A percentile compares a stretch with the other conserved stretches of the same genome.
These are phyloP conservation scores for Brienomyrus brachyistius DNA, from an alignment of 2,113 vertebrate species.

Conservation along the genomic window DNA sequence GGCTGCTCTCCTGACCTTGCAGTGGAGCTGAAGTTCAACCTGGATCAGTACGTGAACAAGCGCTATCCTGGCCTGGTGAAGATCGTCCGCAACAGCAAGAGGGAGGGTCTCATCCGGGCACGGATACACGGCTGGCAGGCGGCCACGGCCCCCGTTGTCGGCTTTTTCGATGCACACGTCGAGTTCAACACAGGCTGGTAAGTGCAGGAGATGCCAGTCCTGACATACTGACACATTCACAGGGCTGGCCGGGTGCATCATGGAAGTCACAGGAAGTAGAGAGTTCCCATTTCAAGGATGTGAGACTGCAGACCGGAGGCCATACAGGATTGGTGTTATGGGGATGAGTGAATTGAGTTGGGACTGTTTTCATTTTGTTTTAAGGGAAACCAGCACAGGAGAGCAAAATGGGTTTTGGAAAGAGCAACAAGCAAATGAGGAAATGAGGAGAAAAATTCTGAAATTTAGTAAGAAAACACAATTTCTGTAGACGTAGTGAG, in stretches of 20 bases:
- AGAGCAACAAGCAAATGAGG: background rate
- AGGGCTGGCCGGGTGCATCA: background rate
- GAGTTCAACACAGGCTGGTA: conserved; percentile 95
- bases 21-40: conserved; percentile 89
- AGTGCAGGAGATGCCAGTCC: conserved; percentile 45
- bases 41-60: conserved; percentile 90
- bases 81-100: conserved; percentile 82
- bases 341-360: background rate
- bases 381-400: background rate
- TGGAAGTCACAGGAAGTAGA: background rate
- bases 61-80: conserved; percentile 92
- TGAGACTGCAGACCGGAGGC: background rate
- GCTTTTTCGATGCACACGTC: conserved; percentile 95
- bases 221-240: background rate
- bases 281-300: background rate
- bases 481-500: background rate
- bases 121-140: conserved; percentile 93
- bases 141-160: conserved; percentile 78
- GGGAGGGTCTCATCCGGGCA: conserved; percentile 92
- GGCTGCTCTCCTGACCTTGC: conserved; percentile 30
- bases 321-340: background rate
- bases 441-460: background rate
- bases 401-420: background rate
- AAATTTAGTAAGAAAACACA: background rate
- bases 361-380: background rate